phyloP scores from a whole-genome alignment of 1,140 invertebrate genomes.

The Solenopsis fugax region DNA sequence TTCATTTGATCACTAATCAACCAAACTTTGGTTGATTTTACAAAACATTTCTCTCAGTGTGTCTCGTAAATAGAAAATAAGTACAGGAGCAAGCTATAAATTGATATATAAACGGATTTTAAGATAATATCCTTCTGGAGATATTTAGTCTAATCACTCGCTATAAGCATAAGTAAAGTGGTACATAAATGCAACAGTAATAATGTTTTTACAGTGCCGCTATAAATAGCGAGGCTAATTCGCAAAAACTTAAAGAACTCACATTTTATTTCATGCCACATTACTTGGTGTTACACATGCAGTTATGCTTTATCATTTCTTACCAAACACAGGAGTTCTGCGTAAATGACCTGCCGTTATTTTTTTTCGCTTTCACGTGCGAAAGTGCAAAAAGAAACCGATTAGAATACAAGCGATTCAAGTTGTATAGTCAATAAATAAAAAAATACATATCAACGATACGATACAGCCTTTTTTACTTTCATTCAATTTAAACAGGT shows the following conservation, averaged over 20 bases:
- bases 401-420: not conserved
- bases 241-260: not conserved
- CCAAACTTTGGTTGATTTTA: no score
- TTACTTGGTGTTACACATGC: not conserved
- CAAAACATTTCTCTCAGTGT: no score
- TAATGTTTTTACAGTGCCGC: not conserved
- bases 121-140: not conserved
- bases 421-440: not conserved
- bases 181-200: not conserved
- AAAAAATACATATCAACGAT: not conserved
- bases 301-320: constrained; percentile 17
- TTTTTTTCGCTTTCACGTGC: constrained; percentile 9
- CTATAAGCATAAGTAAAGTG: not conserved
- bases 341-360: not conserved
- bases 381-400: not conserved
- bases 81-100: not conserved
- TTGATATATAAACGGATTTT: not conserved
- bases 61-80: not conserved
- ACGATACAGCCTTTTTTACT: not conserved
- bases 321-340: not conserved
- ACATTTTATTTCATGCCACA: not conserved
- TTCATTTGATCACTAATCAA: no score
- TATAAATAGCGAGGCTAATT: not conserved
- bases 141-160: constrained; percentile 2
- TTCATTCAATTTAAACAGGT: not conserved